phyloP scores from a whole-genome alignment of 1,140 invertebrate species.

The Anthonomus grandis region DNA sequence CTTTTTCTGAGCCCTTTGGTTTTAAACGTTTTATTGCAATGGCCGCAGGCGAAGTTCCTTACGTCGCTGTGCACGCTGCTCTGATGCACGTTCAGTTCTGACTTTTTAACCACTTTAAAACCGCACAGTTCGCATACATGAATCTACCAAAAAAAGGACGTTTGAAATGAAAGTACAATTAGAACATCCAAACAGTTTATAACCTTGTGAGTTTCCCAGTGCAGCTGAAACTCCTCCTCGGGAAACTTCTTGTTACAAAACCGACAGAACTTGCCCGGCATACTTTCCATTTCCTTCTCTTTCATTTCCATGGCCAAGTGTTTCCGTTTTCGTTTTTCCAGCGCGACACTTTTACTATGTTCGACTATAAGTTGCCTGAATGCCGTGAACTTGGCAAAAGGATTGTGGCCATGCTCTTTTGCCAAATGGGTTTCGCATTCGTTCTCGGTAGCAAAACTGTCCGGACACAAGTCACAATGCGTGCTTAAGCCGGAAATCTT shows the following conservation, averaged over 20 bases:
- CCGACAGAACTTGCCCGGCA: slow-evolving; percentile 15
- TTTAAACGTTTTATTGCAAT: slow-evolving; percentile 18
- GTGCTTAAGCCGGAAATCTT: no score
- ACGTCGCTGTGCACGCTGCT: slow-evolving; percentile 48
- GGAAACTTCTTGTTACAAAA: slow-evolving; percentile 8
- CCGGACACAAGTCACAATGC: slow-evolving; percentile 3
- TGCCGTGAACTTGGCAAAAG: slow-evolving; percentile 5
- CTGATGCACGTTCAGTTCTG: slow-evolving; percentile 33
- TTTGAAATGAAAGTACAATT: no score
- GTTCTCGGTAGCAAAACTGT: background rate
- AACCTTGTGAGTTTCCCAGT: slow-evolving; percentile 7
- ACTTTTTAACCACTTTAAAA: slow-evolving; percentile 30
- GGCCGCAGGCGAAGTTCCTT: slow-evolving; percentile 43
- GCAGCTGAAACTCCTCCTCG: slow-evolving; percentile 11
- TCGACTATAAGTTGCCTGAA: slow-evolving; percentile 13
- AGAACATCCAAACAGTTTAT: no score
- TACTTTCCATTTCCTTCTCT: background rate
- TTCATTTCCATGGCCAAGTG: background rate
- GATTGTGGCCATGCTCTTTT: slow-evolving; percentile 18
- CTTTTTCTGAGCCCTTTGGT: slow-evolving; percentile 13
- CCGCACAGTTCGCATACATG: slow-evolving; percentile 36
- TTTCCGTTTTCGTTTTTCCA: slow-evolving; percentile 9
- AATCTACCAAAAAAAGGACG: slow-evolving; percentile 12
- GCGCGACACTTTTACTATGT: background rate
- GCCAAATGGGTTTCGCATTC: slow-evolving; percentile 18